These are phyloP conservation scores for Aphyosemion australe DNA, from an alignment of 2,113 vertebrate genomes.

Conservation along the genomic window DNA sequence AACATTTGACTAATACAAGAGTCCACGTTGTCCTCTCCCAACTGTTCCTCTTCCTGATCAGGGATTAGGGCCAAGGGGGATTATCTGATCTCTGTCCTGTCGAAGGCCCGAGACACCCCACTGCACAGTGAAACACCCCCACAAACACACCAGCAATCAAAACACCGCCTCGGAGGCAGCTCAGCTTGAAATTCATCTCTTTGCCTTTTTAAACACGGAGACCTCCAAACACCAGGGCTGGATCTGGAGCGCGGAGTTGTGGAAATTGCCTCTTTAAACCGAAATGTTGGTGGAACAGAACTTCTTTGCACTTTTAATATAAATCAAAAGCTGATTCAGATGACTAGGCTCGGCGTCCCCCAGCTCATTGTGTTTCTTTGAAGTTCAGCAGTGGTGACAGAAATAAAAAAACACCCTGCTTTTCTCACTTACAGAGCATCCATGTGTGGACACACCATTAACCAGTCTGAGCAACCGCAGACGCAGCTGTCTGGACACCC, in stretches of 20 bases:
- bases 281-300: background rate
- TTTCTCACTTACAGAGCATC: background rate
- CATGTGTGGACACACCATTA: slow-evolving; percentile 2
- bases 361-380: background rate
- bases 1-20: background rate
- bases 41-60: slow-evolving; percentile 1
- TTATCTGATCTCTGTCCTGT: slow-evolving; percentile 47
- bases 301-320: background rate
- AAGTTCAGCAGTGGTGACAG: background rate
- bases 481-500: background rate
- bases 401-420: background rate
- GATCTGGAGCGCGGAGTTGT: background rate
- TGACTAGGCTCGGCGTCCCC: background rate
- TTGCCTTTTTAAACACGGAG: background rate
- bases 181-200: background rate
- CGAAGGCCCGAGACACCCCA: slow-evolving; percentile 13
- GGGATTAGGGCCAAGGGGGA: slow-evolving; percentile 36
- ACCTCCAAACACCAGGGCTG: background rate
- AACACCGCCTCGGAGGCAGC: background rate
- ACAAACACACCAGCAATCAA: background rate
- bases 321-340: slow-evolving; percentile 1
- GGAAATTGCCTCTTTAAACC: background rate
- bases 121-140: background rate
- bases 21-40: background rate
- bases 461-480: background rate